These are phyloP conservation scores for Papilio protenor DNA, from an alignment of 2,888 invertebrate genomes.

Conservation along the genomic window DNA sequence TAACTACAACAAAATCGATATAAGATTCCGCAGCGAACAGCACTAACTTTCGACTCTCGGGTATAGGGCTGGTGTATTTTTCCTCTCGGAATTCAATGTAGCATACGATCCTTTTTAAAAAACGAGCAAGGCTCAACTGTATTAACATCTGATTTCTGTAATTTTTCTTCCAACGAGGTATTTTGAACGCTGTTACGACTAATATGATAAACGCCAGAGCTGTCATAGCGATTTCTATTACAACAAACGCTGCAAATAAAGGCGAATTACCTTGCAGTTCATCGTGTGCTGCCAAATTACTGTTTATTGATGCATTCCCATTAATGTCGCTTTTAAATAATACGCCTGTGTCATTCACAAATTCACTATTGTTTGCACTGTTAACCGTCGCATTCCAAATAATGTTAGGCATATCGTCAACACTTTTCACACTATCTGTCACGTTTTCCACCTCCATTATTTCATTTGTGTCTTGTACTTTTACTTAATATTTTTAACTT, in stretches of 20 bases:
- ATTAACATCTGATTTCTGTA: constrained; percentile 79
- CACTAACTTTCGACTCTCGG: constrained; percentile 47
- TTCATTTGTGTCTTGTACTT: constrained; percentile 51
- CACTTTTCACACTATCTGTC: constrained; percentile 48
- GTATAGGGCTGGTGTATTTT: constrained; percentile 48
- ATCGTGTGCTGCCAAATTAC: constrained; percentile 30
- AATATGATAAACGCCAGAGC: constrained; percentile 68
- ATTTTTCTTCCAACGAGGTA: constrained; percentile 73
- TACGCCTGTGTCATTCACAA: constrained; percentile 6
- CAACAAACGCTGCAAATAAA: constrained; percentile 65
- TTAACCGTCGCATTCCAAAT: constrained; percentile 44
- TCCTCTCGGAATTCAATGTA: constrained; percentile 61
- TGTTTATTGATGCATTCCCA: constrained; percentile 12
- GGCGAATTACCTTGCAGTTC: constrained; percentile 46
- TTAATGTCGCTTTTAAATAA: neutral
- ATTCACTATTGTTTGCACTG: constrained; percentile 23
- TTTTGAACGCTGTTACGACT: constrained; percentile 65
- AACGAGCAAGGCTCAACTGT: constrained; percentile 72
- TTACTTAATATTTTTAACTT: constrained; percentile 5
- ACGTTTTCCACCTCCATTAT: constrained; percentile 58
- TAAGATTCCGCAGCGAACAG: constrained; percentile 65
- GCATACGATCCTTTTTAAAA: constrained; percentile 68
- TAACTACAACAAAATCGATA: constrained; percentile 72
- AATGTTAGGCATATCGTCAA: constrained; percentile 43
- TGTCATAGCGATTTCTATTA: constrained; percentile 73